A percentile compares a stretch with the other conserved stretches of the same genome.
phyloP scores from a whole-genome alignment of 2,113 vertebrate species.

The Oxygymnocypris stewartii region DNA sequence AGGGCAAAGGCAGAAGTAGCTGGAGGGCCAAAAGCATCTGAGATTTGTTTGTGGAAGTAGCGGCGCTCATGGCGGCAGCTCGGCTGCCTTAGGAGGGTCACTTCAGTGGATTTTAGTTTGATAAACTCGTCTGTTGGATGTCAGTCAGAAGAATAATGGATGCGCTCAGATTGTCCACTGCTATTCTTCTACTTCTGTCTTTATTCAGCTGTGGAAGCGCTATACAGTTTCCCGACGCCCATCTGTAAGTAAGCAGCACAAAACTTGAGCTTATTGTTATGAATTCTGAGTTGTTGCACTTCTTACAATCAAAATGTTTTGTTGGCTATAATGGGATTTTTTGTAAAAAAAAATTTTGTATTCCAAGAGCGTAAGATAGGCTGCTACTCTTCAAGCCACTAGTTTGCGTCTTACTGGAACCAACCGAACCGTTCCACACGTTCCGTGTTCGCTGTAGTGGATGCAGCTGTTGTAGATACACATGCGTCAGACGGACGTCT shows the following conservation, averaged over 20 bases:
- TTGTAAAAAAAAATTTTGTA: constrained; percentile 1
- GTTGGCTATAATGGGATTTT: background rate
- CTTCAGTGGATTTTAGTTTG: constrained; percentile 9
- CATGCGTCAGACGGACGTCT: background rate
- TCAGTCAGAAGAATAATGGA: constrained; percentile 38
- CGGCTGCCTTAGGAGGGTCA: constrained; percentile 23
- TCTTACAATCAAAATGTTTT: background rate
- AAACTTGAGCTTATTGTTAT: background rate
- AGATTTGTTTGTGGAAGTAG: constrained; percentile 29
- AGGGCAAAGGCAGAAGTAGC: background rate
- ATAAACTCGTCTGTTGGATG: constrained; percentile 25
- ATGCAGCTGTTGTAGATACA: background rate
- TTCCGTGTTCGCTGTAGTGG: background rate
- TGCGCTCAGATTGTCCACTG: constrained; percentile 17
- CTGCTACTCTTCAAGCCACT: constrained; percentile 4
- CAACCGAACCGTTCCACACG: too few species aligned
- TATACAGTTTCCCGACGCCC: constrained; percentile 45
- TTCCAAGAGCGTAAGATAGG: background rate
- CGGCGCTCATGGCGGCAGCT: constrained; percentile 25
- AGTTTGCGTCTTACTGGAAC: constrained; percentile 13
- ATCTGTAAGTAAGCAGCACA: constrained; percentile 37
- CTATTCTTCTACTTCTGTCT: constrained; percentile 14
- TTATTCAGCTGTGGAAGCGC: constrained; percentile 34
- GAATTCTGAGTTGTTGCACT: background rate
- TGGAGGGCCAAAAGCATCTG: constrained; percentile 8